These are phyloP conservation scores for Pagrus major DNA, from an alignment of 2,113 vertebrate species.

Conservation along the genomic window DNA sequence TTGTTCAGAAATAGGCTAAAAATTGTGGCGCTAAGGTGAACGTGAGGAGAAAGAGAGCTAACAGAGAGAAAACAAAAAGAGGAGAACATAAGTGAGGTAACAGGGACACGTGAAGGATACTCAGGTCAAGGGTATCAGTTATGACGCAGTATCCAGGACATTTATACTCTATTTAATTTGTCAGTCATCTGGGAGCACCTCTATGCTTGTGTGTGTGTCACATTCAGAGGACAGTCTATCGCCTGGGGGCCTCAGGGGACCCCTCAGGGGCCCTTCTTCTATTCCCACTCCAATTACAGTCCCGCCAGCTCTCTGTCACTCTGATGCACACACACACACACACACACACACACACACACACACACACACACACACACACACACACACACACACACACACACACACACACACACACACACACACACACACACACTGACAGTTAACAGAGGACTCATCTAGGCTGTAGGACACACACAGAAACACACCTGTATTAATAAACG, in stretches of 20 bases:
- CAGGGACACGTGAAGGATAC: slow-evolving; percentile 27
- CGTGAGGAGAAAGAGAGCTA: background rate
- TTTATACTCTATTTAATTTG: slow-evolving; percentile 51
- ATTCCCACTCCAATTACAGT: slow-evolving; percentile 75
- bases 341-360: slow-evolving; percentile 14
- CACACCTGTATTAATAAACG: slow-evolving; percentile 52
- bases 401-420: slow-evolving; percentile 20
- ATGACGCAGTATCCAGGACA: slow-evolving; percentile 57
- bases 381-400: slow-evolving; percentile 15
- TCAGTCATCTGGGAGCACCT: slow-evolving; percentile 48
- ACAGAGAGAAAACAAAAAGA: slow-evolving; percentile 9
- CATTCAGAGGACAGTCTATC: slow-evolving; percentile 66
- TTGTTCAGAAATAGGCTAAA: background rate
- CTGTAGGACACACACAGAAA: slow-evolving; percentile 15
- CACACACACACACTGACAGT: background rate
- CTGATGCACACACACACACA: slow-evolving; percentile 1
- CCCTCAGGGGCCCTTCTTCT: slow-evolving; percentile 54
- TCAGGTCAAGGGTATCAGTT: slow-evolving; percentile 42
- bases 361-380: slow-evolving; percentile 13
- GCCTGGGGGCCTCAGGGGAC: slow-evolving; percentile 56
- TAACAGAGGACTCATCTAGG: slow-evolving; percentile 6
- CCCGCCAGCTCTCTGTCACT: slow-evolving; percentile 42
- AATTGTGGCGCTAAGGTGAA: background rate
- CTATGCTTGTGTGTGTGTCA: slow-evolving; percentile 39
- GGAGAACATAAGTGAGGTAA: background rate